A percentile compares a stretch with the other conserved stretches of the same genome.
Evolutionary conservation across 2,113 vertebrate species (phyloP).

Genomic region (Ploceus nigricollis): DNA sequence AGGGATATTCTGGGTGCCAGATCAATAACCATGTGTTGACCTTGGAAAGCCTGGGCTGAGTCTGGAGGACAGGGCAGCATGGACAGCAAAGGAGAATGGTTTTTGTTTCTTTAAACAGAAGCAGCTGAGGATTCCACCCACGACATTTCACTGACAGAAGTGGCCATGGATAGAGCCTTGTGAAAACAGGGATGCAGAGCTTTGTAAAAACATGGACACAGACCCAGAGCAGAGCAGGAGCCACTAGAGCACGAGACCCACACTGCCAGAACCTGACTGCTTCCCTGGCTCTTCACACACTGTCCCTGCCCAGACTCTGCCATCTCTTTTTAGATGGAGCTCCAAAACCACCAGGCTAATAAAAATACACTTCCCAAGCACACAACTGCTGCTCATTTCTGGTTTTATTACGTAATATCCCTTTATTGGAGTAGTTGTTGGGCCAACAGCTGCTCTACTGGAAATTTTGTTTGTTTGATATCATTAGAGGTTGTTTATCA

Average conservation of each 20-base stretch:
- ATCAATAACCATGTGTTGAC: neutral
- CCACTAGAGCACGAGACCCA: neutral
- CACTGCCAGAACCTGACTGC: neutral
- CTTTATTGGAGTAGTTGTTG: neutral
- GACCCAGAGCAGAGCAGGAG: neutral
- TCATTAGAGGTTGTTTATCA: neutral
- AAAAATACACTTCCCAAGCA: neutral
- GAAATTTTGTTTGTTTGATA: neutral
- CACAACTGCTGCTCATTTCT: neutral
- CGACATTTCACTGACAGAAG: neutral
- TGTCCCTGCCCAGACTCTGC: neutral
- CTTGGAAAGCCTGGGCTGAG: neutral
- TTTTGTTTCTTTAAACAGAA: conserved; percentile 25
- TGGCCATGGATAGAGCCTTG: neutral
- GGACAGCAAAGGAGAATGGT: neutral
- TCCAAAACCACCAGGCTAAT: neutral
- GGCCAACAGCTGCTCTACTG: neutral
- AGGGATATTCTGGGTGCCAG: neutral
- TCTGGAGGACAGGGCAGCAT: neutral
- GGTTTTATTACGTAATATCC: neutral
- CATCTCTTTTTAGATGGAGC: neutral
- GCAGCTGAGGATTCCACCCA: neutral
- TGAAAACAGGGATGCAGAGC: neutral
- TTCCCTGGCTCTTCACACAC: neutral
- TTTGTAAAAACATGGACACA: fast-evolving